Base-by-base conservation (phyloP, 2,113 vertebrate species). In the Amblyornis subalaris region DNA sequence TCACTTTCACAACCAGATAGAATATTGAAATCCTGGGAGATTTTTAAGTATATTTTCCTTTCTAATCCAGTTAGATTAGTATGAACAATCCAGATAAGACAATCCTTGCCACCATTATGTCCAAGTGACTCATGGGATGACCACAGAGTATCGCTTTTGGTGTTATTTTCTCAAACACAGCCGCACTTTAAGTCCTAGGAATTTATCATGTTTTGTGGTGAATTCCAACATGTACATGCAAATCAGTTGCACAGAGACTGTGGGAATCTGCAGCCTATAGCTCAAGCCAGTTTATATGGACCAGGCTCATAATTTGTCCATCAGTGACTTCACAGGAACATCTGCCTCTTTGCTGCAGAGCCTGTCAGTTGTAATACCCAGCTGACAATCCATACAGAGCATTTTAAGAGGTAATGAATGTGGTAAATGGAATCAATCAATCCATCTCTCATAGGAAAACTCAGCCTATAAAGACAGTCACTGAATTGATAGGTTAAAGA, bases 391-490 rank as follows among this genome's bases (percentile, higher is more conserved):
- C 69, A 74, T 47, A 85, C 24, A 70, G 67, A 89, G 85, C 40
- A 48, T 85, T 93, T 91, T 73, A 80, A 91, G 75, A 89, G 77
- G 44, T 73, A 91, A 91, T 55, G 71, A 88, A 88, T 25, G 53
- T 13, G 9, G 22, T 70, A 91, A 94, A 91, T 70, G 20, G 74
- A 85, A 91, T 91, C 85, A 91, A 82, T 95, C 53, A 61, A 47
- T 76, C 47, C 66, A 93, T 66, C 58, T 40, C 78, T 73, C 66
- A 53, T 7, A 88, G 66, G 82, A 76, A 93, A 94, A 79, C 35
- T 88, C 54, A 80, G 38, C 28, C 85, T 73, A 33, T n/a, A 78
- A 80, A 94, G 58, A 38, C 61, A 72, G 31, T 10, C 51, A 44
- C 29, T 33, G 54, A 54, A 4, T 60, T 60, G 31, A 38, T 50